Evolutionary conservation across 2,888 invertebrate genomes (phyloP).

Genomic region (Ferrisia virgata): DNA sequence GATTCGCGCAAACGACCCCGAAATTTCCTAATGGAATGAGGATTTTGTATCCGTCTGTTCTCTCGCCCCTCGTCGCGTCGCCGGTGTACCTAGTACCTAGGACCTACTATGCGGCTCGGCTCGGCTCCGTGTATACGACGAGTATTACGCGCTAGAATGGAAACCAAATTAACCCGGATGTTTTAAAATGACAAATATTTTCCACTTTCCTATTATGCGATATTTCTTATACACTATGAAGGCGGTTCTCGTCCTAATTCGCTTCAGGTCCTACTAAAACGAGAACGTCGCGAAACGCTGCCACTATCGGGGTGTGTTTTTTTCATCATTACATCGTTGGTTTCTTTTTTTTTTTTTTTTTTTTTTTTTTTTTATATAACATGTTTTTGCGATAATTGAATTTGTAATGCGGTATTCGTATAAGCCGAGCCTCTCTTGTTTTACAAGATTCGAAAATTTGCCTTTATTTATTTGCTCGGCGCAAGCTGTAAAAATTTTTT

Average conservation of each 20-base stretch:
- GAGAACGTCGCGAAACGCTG: too few relatives aligned
- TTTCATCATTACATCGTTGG: background rate
- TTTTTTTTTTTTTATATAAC: background rate
- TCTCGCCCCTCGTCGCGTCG: background rate
- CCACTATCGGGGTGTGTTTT: too few relatives aligned
- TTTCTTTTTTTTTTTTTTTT: background rate
- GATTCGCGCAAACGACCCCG: background rate
- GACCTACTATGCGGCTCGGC: too few relatives aligned
- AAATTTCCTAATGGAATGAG: background rate
- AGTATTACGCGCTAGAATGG: conserved; percentile 4
- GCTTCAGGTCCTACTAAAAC: background rate
- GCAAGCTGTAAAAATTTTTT: background rate
- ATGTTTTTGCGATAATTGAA: background rate
- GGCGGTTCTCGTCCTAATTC: background rate
- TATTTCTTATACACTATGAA: background rate
- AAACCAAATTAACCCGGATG: conserved; percentile 10
- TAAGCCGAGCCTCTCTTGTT: background rate
- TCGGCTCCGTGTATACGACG: background rate
- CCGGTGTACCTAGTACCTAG: too few relatives aligned
- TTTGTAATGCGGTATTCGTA: background rate
- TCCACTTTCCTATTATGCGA: conserved; percentile 1
- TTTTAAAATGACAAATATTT: conserved; percentile 17
- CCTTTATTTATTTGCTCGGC: background rate
- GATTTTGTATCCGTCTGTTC: background rate
- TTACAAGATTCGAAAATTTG: background rate